Conservation (phyloP, 1,140 invertebrate species). For the Nephotettix cincticeps region DNA sequence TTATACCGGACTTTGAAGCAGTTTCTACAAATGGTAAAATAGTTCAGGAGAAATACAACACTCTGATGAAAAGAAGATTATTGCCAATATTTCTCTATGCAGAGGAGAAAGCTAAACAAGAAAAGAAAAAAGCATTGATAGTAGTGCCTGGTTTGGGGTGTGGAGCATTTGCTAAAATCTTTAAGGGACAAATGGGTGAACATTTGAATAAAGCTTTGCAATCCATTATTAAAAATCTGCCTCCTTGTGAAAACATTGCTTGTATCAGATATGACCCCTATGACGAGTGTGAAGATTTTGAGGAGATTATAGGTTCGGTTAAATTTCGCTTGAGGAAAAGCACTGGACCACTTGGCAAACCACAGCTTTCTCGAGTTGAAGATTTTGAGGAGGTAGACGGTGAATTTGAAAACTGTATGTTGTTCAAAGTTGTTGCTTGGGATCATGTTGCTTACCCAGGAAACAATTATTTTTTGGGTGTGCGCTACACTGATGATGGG, state of each 20-base stretch:
- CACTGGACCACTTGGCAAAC: not conserved
- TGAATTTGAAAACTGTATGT: constrained; percentile 13
- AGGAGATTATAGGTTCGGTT: not conserved
- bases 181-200: constrained; percentile 15
- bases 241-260: not conserved
- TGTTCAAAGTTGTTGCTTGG: constrained; percentile 16
- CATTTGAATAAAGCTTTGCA: constrained; percentile 2
- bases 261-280: constrained; percentile 13
- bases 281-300: not conserved
- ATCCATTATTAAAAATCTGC: not conserved
- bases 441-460: constrained; percentile 10
- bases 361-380: not conserved
- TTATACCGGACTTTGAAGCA: not conserved
- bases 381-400: not conserved
- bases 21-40: not conserved
- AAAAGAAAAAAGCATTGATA: not conserved
- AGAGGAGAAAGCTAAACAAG: not conserved
- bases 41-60: not conserved
- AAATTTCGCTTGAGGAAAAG: not conserved
- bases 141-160: constrained; percentile 9
- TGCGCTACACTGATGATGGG: constrained; percentile 6
- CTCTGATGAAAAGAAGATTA: not conserved
- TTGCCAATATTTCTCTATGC: not conserved
- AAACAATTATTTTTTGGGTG: not conserved
- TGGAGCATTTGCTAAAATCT: constrained; percentile 13